These are phyloP conservation scores for Zosterops lateralis DNA, from an alignment of 2,113 vertebrate species.

Conservation along the genomic window DNA sequence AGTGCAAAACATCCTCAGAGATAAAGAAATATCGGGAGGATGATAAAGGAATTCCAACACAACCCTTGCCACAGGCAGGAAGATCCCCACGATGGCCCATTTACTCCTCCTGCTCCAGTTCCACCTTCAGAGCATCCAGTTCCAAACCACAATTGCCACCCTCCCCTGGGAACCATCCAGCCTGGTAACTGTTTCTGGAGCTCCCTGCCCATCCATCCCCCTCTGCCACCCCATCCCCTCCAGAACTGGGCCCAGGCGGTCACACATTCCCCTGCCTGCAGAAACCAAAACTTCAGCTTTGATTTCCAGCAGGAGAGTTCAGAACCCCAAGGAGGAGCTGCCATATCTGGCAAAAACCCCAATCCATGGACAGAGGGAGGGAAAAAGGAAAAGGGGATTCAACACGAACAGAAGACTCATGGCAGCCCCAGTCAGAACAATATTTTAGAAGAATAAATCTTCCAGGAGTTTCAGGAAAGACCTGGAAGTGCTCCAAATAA, in stretches of 20 bases:
- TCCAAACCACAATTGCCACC: not conserved
- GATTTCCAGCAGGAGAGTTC: not conserved
- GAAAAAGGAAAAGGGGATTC: not conserved
- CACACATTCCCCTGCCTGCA: not conserved
- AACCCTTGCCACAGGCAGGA: not conserved
- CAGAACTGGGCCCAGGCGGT: not conserved
- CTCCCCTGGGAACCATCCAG: not conserved
- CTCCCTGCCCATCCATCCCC: not conserved
- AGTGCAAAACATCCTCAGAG: not conserved
- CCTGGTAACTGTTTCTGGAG: not conserved
- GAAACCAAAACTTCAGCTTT: not conserved
- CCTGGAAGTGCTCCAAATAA: not conserved
- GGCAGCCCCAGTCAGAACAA: not conserved
- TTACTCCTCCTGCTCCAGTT: not conserved
- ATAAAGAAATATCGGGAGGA: not conserved
- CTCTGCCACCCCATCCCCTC: not conserved
- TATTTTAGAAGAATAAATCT: not conserved
- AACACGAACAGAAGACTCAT: not conserved
- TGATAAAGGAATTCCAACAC: not conserved
- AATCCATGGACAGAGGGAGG: rapidly evolving
- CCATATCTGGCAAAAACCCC: not conserved
- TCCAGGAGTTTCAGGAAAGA: not conserved
- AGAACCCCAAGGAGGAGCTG: not conserved
- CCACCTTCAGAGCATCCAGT: not conserved
- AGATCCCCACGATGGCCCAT: too few relatives aligned